Evolutionary conservation across 2,888 invertebrate genomes (phyloP).

Genomic region (Stegana nigrithorax): DNA sequence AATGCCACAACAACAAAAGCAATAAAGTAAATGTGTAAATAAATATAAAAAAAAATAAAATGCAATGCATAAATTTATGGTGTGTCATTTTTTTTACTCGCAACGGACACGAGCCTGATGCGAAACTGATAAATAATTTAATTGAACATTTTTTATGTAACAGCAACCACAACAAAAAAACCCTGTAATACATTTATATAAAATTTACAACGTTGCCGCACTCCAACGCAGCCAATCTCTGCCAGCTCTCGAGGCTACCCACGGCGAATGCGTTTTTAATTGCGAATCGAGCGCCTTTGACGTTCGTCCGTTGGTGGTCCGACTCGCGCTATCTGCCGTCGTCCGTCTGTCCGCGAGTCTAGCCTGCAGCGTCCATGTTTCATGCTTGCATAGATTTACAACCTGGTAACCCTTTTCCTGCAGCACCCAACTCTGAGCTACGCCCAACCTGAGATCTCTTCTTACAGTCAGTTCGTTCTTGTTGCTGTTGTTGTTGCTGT

Average conservation of each 20-base stretch:
- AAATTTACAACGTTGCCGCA: constrained; percentile 54
- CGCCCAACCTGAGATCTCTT: constrained; percentile 50
- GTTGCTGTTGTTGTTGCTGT: too few relatives aligned
- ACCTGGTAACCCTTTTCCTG: constrained; percentile 16
- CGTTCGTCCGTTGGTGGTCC: constrained; percentile 2
- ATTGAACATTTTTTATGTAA: constrained; percentile 51
- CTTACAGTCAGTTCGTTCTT: constrained; percentile 46
- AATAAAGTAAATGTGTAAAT: too few relatives aligned
- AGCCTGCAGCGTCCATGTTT: constrained; percentile 14
- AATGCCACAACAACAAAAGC: too few relatives aligned
- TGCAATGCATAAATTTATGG: constrained; percentile 4
- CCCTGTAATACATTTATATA: constrained; percentile 58
- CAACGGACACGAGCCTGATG: constrained; percentile 45
- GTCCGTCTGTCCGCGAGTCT: constrained; percentile 18
- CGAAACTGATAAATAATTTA: constrained; percentile 55
- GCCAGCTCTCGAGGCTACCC: background rate
- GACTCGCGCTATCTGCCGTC: background rate
- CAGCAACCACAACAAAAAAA: constrained; percentile 33
- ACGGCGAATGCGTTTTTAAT: constrained; percentile 13
- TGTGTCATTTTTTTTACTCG: constrained; percentile 26
- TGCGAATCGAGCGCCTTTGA: constrained; percentile 15
- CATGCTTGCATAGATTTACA: background rate
- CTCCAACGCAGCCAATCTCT: constrained; percentile 26
- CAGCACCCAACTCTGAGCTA: constrained; percentile 27
- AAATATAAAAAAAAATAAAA: constrained; percentile 40